Percentiles rank a stretch among this genome's conserved stretches.
Conservation (phyloP, 2,888 invertebrate species). For the Synanthedon formicaeformis region DNA sequence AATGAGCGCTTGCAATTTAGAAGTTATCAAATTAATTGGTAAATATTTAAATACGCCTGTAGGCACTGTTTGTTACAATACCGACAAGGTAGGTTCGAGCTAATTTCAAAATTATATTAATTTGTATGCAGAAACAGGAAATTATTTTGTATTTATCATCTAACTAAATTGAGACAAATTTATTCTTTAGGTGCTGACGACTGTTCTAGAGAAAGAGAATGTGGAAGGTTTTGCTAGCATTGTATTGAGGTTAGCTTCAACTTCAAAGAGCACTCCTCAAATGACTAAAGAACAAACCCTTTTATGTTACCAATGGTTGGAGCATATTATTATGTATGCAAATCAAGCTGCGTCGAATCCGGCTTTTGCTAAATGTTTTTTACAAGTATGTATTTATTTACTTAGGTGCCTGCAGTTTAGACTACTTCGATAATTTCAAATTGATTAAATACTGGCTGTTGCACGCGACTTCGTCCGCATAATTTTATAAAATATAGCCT, state of each 20-base stretch:
- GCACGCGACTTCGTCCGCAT: too few relatives aligned
- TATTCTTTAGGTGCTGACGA: slow-evolving; percentile 56
- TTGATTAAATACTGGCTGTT: background rate
- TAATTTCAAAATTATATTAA: background rate
- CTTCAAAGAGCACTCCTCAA: slow-evolving; percentile 42
- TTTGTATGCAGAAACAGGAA: too few relatives aligned
- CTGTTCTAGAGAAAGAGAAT: slow-evolving; percentile 47
- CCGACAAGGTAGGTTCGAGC: slow-evolving; percentile 52
- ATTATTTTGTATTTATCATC: background rate
- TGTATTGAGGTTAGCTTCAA: slow-evolving; percentile 50
- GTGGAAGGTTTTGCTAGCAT: slow-evolving; percentile 67
- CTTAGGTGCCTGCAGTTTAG: background rate
- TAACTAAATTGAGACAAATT: too few relatives aligned
- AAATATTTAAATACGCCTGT: slow-evolving; percentile 63
- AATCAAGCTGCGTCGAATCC: slow-evolving; percentile 57
- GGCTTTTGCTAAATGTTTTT: slow-evolving; percentile 50
- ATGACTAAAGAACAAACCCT: slow-evolving; percentile 50
- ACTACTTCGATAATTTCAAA: background rate
- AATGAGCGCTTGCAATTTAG: slow-evolving; percentile 43
- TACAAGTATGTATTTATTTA: slow-evolving; percentile 45
- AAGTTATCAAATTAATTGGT: slow-evolving; percentile 61
- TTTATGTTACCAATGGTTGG: slow-evolving; percentile 75
- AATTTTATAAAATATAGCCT: too few relatives aligned
- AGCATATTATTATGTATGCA: slow-evolving; percentile 70
- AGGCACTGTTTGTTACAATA: slow-evolving; percentile 64